Base-by-base conservation (phyloP, 2,113 vertebrate species). In the Microcebus griseorufus region DNA sequence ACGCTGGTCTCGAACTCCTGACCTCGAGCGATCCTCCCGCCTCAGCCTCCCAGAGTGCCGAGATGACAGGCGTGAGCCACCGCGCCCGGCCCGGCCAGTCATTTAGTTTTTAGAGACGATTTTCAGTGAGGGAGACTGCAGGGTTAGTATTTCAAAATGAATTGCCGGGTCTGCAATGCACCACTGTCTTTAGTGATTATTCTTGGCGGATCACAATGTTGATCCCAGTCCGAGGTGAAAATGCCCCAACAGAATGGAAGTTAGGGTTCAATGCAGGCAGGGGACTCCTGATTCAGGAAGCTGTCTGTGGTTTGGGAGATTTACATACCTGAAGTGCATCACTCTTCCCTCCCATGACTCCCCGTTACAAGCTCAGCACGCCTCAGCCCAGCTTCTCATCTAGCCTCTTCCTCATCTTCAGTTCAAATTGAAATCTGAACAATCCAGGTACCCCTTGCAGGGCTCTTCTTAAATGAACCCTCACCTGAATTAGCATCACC, bases 171-270 rank as follows among this genome's bases (percentile, higher is more conserved):
- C 72, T 91, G 83, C 88, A 60, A 55, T 6, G 29, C 65, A 69
- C 10, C 70, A 86, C 58, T 98, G 48, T 37, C 85, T 93, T 97
- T 96, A 93, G 94, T 97, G 81, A 93, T 97, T 5, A 73, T 95
- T 98, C 70, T 95, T 97, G 93, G 95, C 88, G 96, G 95, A 98
- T 88, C 12, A 88, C 98, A 98, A 93, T 90, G 95, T 92, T 97
- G 83, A 94, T 97, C 84, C 16, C 93, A 87, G 27, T 37, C 0
- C 79, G 51, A 90, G 69, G 39, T 96, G 96, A 98, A 98, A 98
- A 95, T 96, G 96, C 81, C 91, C 88, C 86, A 65, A 78, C 73
- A 79, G 72, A 97, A 90, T 27, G 80, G 86, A 97, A 96, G 92
- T 97, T 90, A 96, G 82, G 94, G 95, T 93, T 95, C 92, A 60